Evolutionary conservation across 2,113 vertebrate species (phyloP).

Genomic region (Stigmatopora argus): DNA sequence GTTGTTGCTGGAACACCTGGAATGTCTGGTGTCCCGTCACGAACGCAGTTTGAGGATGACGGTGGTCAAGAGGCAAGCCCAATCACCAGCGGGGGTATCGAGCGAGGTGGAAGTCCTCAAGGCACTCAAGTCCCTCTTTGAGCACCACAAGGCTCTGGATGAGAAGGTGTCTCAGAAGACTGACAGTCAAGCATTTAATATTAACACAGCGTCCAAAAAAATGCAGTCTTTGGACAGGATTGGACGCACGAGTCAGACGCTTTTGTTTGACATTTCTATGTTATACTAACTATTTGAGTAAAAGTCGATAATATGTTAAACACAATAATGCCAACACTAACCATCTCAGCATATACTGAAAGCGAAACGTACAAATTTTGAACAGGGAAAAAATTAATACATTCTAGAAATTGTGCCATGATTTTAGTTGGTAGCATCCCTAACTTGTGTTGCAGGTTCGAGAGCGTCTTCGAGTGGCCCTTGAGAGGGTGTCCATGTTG

Average conservation of each 20-base stretch:
- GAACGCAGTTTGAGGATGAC: conserved; percentile 91
- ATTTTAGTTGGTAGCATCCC: background rate
- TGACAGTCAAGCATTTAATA: too few relatives aligned
- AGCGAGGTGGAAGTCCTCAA: conserved; percentile 93
- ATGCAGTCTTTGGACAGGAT: too few relatives aligned
- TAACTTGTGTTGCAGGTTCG: conserved; percentile 71
- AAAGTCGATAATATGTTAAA: too few relatives aligned
- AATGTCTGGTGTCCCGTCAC: conserved; percentile 89
- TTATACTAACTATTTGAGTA: too few relatives aligned
- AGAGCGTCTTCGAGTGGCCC: conserved; percentile 85
- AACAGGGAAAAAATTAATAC: background rate
- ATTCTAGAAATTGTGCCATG: background rate
- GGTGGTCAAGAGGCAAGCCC: conserved; percentile 88
- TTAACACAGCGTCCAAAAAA: too few relatives aligned
- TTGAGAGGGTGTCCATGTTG: conserved; percentile 83
- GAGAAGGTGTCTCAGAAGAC: conserved; percentile 77
- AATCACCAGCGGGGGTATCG: conserved; percentile 88
- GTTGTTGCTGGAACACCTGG: conserved; percentile 86
- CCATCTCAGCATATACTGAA: too few relatives aligned
- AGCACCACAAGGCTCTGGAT: conserved; percentile 91
- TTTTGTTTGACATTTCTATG: too few relatives aligned
- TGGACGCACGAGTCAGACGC: too few relatives aligned
- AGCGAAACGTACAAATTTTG: background rate
- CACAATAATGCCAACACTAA: too few relatives aligned
- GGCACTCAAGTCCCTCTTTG: conserved; percentile 90